Conservation (phyloP, 2,888 invertebrate species). For the Volucella inflata region DNA sequence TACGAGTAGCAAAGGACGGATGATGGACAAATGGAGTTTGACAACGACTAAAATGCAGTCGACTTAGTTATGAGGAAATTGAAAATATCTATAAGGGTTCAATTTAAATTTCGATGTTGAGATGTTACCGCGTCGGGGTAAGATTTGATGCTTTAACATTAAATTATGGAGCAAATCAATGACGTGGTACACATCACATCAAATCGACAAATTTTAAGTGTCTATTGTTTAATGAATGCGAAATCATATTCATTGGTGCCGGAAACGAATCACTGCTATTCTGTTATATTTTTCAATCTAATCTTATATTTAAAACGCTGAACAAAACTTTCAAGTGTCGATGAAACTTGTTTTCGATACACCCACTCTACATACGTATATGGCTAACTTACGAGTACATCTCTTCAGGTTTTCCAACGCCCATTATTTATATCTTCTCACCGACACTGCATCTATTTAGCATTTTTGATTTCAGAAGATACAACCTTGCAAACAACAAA, state of each 20-base stretch:
- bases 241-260: too few relatives aligned
- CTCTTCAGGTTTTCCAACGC: constrained; percentile 68
- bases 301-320: too few relatives aligned
- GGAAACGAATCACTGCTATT: too few relatives aligned
- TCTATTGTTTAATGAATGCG: too few relatives aligned
- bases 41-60: too few relatives aligned
- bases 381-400: constrained; percentile 55
- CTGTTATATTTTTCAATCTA: too few relatives aligned
- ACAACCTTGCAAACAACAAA: constrained; percentile 39
- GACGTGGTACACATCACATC: too few relatives aligned
- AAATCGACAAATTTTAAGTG: too few relatives aligned
- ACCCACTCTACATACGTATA: constrained; percentile 44
- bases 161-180: too few relatives aligned
- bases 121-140: neutral
- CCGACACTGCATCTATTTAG: constrained; percentile 66
- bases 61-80: too few relatives aligned
- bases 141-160: too few relatives aligned
- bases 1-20: neutral
- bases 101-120: neutral
- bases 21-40: constrained; percentile 35
- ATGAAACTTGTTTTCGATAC: constrained; percentile 1
- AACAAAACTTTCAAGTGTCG: constrained; percentile 29
- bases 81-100: too few relatives aligned
- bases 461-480: constrained; percentile 25
- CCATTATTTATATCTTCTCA: constrained; percentile 55